Base-by-base conservation (phyloP, 2,888 invertebrate genomes). In the Hirtodrosophila cameraria region DNA sequence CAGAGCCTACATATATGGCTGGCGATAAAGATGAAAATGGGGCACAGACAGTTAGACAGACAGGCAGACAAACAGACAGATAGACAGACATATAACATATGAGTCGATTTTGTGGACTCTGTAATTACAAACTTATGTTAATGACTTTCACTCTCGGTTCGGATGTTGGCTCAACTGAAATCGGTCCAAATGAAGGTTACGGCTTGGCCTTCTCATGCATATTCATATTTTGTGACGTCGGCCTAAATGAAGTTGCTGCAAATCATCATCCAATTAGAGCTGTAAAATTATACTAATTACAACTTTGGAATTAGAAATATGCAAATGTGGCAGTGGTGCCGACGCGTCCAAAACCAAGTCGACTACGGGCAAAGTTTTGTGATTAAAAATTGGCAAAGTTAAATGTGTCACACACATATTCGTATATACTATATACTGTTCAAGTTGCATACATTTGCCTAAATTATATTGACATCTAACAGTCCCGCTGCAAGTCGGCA, bases 241-340 rank as follows among this genome's bases (percentile, higher is more conserved):
- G 74, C 68, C 81, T 45, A 65, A 74, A 86, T 64, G 81, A 75
- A 79, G 86, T 69, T 73, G 66, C 63, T n/a, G 60, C 75, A 84
- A 78, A 84, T 84, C 82, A 82, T 81, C 86, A 86, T 82, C 85
- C 86, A 82, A 82, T 82, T 84, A 82, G 69, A 84, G 70, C 82
- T 72, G 78, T 86, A 82, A 82, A 82, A 86, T 82, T 82, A 82
- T 82, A 82, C 86, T 82, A 82, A 82, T 82, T 82, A 82, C 82
- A 82, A 82, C 75, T 82, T 82, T 82, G 82, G 85, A 86, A 82
- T 82, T 82, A 86, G 75, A 86, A 86, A 82, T 84, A 82, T 82
- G 82, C 82, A 84, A 82, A 82, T 82, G 53, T 43, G 23, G 23
- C 5, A 23, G 50, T 45, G 43, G n/a, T 23, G 66, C 27, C 35